Evolutionary conservation across 2,888 invertebrate species (phyloP), one percentile per base, ranked within the genome.

Genomic region (Zygothrica quintamaculata): DNA sequence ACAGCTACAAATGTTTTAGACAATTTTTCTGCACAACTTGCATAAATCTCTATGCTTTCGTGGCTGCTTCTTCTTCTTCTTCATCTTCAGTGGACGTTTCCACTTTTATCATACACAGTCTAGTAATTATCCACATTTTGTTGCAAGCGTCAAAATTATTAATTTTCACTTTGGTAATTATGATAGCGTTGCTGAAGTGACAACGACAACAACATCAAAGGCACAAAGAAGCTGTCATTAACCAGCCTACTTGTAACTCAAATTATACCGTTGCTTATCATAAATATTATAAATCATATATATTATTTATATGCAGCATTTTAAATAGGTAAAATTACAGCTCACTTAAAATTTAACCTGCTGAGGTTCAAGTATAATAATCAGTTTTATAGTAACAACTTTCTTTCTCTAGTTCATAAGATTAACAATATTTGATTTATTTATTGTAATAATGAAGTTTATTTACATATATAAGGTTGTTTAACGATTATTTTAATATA

Each of bases 131-230:
- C 85, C 81, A 75, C 85, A 77, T 84, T 84, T 84, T 84, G 82
- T 88, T 84, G 84, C 87, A 88, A 88, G 87, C 64, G 87, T 88
- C 84, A 64, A 87, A 88, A 84, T 84, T 84, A 84, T 88, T 84
- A 88, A 87, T 88, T 84, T 88, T 88, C 85, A 81, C 84, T 82
- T 81, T 88, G 78, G 78, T 88, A 88, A 84, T 84, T 84, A 88
- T 88, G 84, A 88, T 87, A 87, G 73, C 65, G 55, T 67, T 62
- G 85, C 73, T 84, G 78, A 88, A 88, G 88, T 88, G 84, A 84
- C 84, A 84, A 87, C 88, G 85, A 84, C 84, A 81, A 84, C 84
- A 81, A 87, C 84, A 88, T 88, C 88, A 84, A 82, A 82, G 87
- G 51, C 56, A 59, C 59, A 29, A 43, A 56, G 57, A 9, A 46